Evolutionary conservation across 2,888 invertebrate species (phyloP), one percentile per base, ranked within the genome.

Genomic region (Punctoribates punctum): DNA sequence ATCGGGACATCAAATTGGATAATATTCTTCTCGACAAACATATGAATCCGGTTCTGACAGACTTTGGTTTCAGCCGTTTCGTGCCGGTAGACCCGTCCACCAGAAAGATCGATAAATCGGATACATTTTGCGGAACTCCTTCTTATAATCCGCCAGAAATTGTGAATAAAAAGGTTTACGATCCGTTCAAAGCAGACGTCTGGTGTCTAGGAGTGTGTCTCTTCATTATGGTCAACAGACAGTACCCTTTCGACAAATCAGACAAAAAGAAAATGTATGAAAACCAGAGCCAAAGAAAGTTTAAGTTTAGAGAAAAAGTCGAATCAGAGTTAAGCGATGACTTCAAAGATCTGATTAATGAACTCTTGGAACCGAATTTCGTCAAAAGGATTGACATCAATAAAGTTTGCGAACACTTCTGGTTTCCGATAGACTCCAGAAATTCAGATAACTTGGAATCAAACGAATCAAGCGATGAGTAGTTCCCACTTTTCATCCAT

Each of bases 191-290:
- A 17, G 34, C 29, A 9, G 78, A 86, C 79, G 82, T 85, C 48
- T 86, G 86, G 85, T 83, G 84, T 74, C 83, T 85, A 77, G 86
- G 86, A 0, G 83, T 85, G 51, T 84, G 86, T 74, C 83, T 86
- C 6, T 86, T 84, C 80, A 85, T 86, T 48, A 86, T 86, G 84
- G 46, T 80, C 13, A 79, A 83, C 80, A 84, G 83, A 20, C 82
- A 83, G 0, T 85, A 85, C 84, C 85, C 85, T 0, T 84, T 81
- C 76, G 84, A 85, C 76, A 83, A 84, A 77, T 81, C 82, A 13
- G 83, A 85, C 79, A 81, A 83, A 25, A 82, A 82, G 79, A 83
- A 82, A 78, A 84, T 84, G 84, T 82, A 84, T 23, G 80, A 81
- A 76, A 81, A 82, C 34, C 84, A 84, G 78, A 0, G 76, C 17